A percentile compares a stretch with the other conserved stretches of the same genome.
These are phyloP conservation scores for Choloepus didactylus DNA, from an alignment of 2,797 vertebrate genomes.

Conservation along the genomic window DNA sequence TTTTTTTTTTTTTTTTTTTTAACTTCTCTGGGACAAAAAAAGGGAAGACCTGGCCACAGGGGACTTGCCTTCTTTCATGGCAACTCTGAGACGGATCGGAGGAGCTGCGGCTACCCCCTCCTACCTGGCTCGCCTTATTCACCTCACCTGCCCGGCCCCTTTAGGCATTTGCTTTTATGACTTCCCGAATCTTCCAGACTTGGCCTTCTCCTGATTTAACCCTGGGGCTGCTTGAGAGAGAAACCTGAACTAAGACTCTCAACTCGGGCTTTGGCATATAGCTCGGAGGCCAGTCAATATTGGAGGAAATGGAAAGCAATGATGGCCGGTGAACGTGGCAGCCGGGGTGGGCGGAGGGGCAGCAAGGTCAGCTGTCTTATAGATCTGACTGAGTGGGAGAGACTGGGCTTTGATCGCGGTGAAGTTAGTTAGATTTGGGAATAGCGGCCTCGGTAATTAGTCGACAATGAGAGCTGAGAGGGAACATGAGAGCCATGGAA, in stretches of 20 bases:
- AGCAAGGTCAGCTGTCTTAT: neutral
- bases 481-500: neutral
- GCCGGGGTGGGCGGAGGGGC: neutral
- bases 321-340: neutral
- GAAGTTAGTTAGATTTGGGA: constrained; percentile 65
- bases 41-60: fast-evolving
- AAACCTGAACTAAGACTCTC: neutral
- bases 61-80: neutral
- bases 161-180: neutral
- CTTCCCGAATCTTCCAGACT: neutral
- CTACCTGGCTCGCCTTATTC: neutral
- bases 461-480: neutral
- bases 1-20: too few species aligned
- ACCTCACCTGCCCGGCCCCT: neutral
- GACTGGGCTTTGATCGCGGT: constrained; percentile 55
- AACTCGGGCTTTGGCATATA: neutral
- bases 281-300: neutral
- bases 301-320: neutral
- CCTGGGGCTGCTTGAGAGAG: neutral
- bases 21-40: neutral
- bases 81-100: fast-evolving
- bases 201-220: neutral
- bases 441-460: neutral
- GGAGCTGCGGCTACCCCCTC: neutral
- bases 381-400: constrained; percentile 49